These are phyloP conservation scores for Iguana delicatissima DNA, from an alignment of 2,797 vertebrate species.

Conservation along the genomic window DNA sequence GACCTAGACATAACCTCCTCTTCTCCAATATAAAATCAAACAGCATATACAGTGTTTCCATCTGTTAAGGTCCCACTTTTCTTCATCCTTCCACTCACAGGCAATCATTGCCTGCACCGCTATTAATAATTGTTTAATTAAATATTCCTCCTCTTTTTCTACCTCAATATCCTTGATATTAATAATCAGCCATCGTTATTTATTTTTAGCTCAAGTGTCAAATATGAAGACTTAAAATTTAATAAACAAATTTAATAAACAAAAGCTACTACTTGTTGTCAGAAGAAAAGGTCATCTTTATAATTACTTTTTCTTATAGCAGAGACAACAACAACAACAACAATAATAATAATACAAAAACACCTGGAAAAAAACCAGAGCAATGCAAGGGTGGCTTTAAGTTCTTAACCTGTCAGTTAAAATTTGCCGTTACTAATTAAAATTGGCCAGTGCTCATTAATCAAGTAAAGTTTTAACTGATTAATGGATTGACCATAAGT, in stretches of 20 bases:
- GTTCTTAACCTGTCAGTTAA: neutral
- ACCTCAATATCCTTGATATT: no score
- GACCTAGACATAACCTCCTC: no score
- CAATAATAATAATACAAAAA: neutral
- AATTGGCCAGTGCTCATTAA: neutral
- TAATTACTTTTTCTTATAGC: neutral
- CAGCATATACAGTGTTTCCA: no score
- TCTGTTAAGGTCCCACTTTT: no score
- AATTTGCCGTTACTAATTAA: constrained; percentile 1
- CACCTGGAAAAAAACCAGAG: neutral
- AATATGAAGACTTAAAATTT: neutral
- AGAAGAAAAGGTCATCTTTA: neutral
- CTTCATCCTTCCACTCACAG: no score
- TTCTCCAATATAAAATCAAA: no score
- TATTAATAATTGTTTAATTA: no score
- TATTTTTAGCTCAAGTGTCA: neutral
- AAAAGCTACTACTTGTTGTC: neutral
- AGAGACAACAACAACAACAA: no score
- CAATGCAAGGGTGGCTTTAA: neutral
- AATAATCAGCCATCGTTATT: no score
- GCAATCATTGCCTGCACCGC: no score
- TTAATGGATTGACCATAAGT: neutral
- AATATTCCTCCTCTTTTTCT: no score
- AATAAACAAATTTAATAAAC: neutral
- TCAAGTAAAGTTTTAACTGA: neutral